Evolutionary conservation across 2,888 invertebrate genomes (phyloP), one percentile per base, ranked within the genome.

Genomic region (Aplocera efformata): DNA sequence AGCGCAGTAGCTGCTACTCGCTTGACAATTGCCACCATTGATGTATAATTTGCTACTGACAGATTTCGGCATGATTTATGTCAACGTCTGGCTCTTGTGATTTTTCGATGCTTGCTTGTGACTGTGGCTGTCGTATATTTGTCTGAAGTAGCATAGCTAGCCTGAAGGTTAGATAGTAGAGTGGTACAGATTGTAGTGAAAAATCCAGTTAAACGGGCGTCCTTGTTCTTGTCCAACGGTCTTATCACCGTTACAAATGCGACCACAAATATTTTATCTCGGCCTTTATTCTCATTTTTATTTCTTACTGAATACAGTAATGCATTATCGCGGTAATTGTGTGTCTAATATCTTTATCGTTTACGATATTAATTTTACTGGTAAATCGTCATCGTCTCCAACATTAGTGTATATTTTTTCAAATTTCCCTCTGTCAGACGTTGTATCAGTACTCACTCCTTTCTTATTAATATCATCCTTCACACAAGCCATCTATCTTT

Each of bases 181-280:
- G 13, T 3, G 5, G 13, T 17, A 17, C 13, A 3, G 13, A 9
- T 25, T 1, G 23, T n/a, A 13, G 22, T 10, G 11, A 20, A 34
- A 34, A 31, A 24, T 44, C 27, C 27, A 37, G 32, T 36, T 25
- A 25, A 35, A 27, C 38, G 27, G 32, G 23, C 31, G 43, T 44
- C 34, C 38, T 39, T 44, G 43, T 44, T 44, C 34, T 43, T 27
- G 21, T 35, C 31, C 32, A 48, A 41, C 50, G 41, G 53, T 50
- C 43, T 32, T 32, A 43, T 48, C 50, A 46, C 50, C 48, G 28
- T 53, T 46, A 53, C 48, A 44, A 48, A 53, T 46, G 48, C 42
- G 38, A 42, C 46, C 44, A 36, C 48, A 51, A 36, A 48, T 49
- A 45, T 54, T 49, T 49, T 51, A 51, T 51, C 51, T 39, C 34